phyloP scores from a whole-genome alignment of 2,797 vertebrate species.

The Galaxias olidus region DNA sequence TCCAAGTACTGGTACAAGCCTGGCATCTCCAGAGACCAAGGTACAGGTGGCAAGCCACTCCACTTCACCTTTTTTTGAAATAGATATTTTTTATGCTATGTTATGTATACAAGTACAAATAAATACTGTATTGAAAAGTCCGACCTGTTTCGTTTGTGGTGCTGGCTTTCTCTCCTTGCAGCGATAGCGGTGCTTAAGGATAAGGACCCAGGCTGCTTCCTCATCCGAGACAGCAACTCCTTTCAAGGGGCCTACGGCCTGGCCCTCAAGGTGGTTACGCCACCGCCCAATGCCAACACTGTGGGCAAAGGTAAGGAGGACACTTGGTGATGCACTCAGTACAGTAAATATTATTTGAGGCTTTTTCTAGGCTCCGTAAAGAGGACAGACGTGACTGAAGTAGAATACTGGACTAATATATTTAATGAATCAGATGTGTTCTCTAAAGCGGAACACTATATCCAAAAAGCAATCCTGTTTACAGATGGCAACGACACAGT shows the following conservation, averaged over 20 bases:
- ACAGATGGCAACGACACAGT: too few relatives aligned
- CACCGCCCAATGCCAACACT: conserved; percentile 66
- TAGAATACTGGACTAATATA: too few relatives aligned
- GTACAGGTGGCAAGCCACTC: conserved; percentile 56
- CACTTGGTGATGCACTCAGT: background rate
- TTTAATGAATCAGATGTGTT: too few relatives aligned
- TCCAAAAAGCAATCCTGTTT: too few relatives aligned
- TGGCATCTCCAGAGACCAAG: conserved; percentile 90
- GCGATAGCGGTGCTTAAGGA: conserved; percentile 78
- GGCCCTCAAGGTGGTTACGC: conserved; percentile 78
- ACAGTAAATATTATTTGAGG: background rate
- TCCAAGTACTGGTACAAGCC: conserved; percentile 95
- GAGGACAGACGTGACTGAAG: background rate
- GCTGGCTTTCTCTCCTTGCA: conserved; percentile 34
- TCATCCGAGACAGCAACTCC: conserved; percentile 82
- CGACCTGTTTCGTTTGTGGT: background rate
- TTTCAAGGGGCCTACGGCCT: conserved; percentile 83
- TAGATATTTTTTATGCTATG: too few relatives aligned
- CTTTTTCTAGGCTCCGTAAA: background rate
- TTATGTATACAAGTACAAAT: too few relatives aligned
- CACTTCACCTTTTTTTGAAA: too few relatives aligned
- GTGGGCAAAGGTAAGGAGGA: conserved; percentile 57
- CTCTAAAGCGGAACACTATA: too few relatives aligned
- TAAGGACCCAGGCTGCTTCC: conserved; percentile 76
- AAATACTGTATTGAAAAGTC: background rate